phyloP scores from a whole-genome alignment of 2,888 invertebrate species.

The Catocala fraxini region DNA sequence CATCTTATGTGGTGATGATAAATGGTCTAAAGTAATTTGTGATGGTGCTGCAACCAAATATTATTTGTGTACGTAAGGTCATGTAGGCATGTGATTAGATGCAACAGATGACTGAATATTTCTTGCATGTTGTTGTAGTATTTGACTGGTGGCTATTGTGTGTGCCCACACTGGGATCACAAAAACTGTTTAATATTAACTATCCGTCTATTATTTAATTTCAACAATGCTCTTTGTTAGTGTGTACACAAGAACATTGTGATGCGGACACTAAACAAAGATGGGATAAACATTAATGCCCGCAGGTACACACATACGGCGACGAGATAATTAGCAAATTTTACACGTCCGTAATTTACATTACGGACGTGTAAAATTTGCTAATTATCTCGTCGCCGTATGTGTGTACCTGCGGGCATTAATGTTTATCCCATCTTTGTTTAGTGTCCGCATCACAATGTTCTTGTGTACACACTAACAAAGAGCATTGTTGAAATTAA shows the following conservation, averaged over 20 bases:
- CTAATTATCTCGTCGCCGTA: conserved; percentile 5
- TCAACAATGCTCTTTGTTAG: conserved; percentile 74
- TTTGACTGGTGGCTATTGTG: conserved; percentile 57
- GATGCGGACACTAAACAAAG: conserved; percentile 30
- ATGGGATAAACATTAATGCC: conserved; percentile 27
- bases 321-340: conserved; percentile 5
- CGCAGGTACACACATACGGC: conserved; percentile 1
- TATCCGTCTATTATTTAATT: conserved; percentile 64
- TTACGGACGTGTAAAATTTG: not conserved
- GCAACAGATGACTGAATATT: conserved; percentile 35
- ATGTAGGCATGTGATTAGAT: conserved; percentile 24
- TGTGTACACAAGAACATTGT: conserved; percentile 25
- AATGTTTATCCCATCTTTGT: conserved; percentile 40
- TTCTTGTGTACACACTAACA: conserved; percentile 51
- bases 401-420: conserved; percentile 1
- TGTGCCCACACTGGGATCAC: conserved; percentile 48
- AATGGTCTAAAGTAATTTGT: conserved; percentile 25
- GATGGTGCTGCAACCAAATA: conserved; percentile 26
- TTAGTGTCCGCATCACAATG: conserved; percentile 10
- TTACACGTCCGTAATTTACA: not conserved
- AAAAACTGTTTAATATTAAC: conserved; percentile 72
- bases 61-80: conserved; percentile 34
- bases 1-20: not conserved
- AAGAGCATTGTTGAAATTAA: conserved; percentile 72
- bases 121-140: conserved; percentile 40